Conservation (phyloP, 2,888 invertebrate genomes). For the Zeuzera pyrina region DNA sequence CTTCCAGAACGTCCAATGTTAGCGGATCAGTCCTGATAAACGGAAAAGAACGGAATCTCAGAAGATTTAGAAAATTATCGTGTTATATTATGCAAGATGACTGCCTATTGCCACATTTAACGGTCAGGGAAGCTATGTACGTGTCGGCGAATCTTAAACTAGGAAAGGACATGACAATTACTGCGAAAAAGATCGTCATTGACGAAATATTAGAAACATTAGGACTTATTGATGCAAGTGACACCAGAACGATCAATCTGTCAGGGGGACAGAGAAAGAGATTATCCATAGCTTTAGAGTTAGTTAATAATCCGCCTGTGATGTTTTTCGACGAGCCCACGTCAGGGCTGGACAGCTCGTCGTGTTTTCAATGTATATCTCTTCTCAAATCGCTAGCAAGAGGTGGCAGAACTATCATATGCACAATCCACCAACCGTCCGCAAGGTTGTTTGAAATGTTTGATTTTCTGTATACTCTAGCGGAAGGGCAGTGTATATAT, state of each 20-base stretch:
- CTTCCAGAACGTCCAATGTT: conserved; percentile 84
- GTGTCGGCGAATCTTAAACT: conserved; percentile 95
- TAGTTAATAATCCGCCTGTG: conserved; percentile 96
- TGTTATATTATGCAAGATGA: conserved; percentile 99
- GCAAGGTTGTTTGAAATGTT: conserved; percentile 97
- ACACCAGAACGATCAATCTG: conserved; percentile 85
- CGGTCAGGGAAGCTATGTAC: conserved; percentile 93
- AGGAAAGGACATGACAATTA: conserved; percentile 81
- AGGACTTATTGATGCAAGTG: conserved; percentile 83
- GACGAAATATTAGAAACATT: conserved; percentile 90
- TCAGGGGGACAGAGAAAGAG: conserved; percentile 95
- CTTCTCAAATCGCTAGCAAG: conserved; percentile 90
- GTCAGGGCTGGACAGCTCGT: conserved; percentile 93
- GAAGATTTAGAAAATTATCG: conserved; percentile 92
- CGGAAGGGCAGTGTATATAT: conserved; percentile 95
- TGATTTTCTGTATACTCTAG: conserved; percentile 91
- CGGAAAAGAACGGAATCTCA: conserved; percentile 87
- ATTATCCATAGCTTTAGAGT: conserved; percentile 91
- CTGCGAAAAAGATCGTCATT: conserved; percentile 85
- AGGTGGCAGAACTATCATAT: conserved; percentile 92
- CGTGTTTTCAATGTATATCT: conserved; percentile 93
- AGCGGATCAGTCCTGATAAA: conserved; percentile 91
- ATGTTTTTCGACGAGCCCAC: conserved; percentile 98
- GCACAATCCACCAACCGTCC: conserved; percentile 97
- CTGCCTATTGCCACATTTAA: conserved; percentile 89